Base-by-base conservation (phyloP, 2,113 vertebrate genomes). In the Carollia perspicillata region DNA sequence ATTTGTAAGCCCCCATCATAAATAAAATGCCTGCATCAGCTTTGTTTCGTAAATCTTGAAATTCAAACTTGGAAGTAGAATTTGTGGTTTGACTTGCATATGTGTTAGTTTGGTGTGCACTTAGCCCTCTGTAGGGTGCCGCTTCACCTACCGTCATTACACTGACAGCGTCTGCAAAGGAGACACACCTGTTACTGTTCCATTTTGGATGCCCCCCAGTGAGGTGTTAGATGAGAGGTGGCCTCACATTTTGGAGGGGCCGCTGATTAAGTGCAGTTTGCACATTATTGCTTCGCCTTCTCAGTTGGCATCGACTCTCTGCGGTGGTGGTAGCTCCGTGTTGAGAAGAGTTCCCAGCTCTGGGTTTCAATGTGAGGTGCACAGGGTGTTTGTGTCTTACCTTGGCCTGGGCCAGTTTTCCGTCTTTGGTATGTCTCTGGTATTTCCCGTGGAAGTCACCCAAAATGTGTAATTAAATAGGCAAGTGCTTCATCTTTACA, bases 41-140 rank as follows among this genome's bases (percentile, higher is more conserved):
- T 94, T 90, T 95, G 84, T 92, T 96, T 93, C 79, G 13, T 81
- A 88, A 84, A 81, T 88, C 40, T 79, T 85, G 58, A 85, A 80
- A 78, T 91, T 97, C 58, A 88, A 90, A 81, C 30, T 42, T 90
- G 37, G 77, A 95, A 78, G 49, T 58, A 37, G 94, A 84, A 37
- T 65, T 84, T 84, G 78, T 90, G 35, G 81, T 55, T 88, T 89
- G 85, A 83, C 83, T 93, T 96, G 72, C 53, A 94, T 90, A 5
- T 85, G 37, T 85, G 92, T 95, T 55, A 74, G 81, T 63, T 84
- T 87, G 65, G 55, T 65, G 2, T 65, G 42, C 49, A 14, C 55
- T 53, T 5, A 23, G 80, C 26, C 20, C 74, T 77, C 74, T 33
- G 74, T 83, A 49, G 84, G 60, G 68, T 58, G 69, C 81, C 85